These are phyloP conservation scores for Anthoscopus minutus DNA, from an alignment of 2,113 vertebrate species.

Conservation along the genomic window DNA sequence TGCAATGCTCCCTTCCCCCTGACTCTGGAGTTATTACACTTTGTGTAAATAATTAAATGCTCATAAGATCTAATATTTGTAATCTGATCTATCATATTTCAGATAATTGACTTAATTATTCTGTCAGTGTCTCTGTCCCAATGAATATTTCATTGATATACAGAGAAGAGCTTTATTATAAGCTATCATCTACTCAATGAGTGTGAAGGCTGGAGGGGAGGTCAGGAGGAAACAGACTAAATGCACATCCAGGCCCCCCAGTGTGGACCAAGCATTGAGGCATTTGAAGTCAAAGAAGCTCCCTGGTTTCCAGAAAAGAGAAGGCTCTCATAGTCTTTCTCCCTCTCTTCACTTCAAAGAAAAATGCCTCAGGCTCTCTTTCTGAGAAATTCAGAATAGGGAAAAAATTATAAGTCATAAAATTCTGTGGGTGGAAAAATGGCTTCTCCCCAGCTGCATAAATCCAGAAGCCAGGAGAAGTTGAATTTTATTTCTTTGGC, in stretches of 20 bases:
- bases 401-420: not conserved
- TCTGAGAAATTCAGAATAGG: not conserved
- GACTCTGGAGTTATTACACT: not conserved
- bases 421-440: not conserved
- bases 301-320: not conserved
- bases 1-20: not conserved
- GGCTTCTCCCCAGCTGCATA: not conserved
- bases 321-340: not conserved
- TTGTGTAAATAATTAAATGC: not conserved
- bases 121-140: not conserved
- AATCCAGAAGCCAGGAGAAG: not conserved
- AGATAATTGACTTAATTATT: constrained; percentile 9
- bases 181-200: not conserved
- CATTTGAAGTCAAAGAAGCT: not conserved
- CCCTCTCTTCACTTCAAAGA: not conserved
- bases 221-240: not conserved
- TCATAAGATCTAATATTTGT: not conserved
- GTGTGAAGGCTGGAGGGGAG: not conserved
- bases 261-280: not conserved
- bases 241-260: not conserved
- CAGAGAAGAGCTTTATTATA: not conserved
- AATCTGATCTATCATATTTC: not conserved
- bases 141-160: not conserved
- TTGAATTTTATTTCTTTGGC: not conserved
- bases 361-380: not conserved